Base-by-base conservation (phyloP, 2,888 invertebrate genomes). In the Asteroscopus sphinx region DNA sequence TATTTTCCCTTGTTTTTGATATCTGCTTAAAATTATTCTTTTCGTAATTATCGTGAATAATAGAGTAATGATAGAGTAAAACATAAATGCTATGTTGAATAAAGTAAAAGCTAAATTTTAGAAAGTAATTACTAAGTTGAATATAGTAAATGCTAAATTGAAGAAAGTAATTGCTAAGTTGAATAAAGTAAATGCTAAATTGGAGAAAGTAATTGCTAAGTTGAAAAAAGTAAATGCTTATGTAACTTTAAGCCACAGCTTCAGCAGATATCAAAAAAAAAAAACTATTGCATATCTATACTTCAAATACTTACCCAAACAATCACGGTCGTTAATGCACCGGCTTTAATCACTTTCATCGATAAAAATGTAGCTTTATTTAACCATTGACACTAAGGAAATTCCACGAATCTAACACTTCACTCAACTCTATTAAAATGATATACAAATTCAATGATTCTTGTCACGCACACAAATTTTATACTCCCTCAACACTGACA, bases 261-360 rank as follows among this genome's bases (percentile, higher is more conserved):
- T 57, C 71, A 76, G 89, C 92, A 93, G 88, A 90, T 90, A 82
- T 89, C 85, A 90, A 83, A 74, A 88, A 85, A 81, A 74, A 77
- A n/a, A n/a, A 78, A 82, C 80, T 88, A 81, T 82, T 89, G 92
- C 91, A 86, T 83, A 87, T 76, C 83, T 89, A 54, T 68, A 91
- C 87, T 91, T 91, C 83, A 87, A 85, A 82, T 83, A 90, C 81
- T 85, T 85, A 89, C 82, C 91, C 86, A 79, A 69, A 88, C 41
- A 86, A 88, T 86, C 93, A 93, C 93, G 90, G 92, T 91, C 87
- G 87, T 83, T 88, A 91, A 83, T 89, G 93, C 93, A 94, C 93
- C 85, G 91, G 91, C 90, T 89, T 85, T 81, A 78, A 84, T 88
- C 92, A 93, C 91, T 80, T 84, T 81, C 85, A 86, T 89, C 76